Evolutionary conservation across 2,113 vertebrate species (phyloP).

Genomic region (Amazona vittata): DNA sequence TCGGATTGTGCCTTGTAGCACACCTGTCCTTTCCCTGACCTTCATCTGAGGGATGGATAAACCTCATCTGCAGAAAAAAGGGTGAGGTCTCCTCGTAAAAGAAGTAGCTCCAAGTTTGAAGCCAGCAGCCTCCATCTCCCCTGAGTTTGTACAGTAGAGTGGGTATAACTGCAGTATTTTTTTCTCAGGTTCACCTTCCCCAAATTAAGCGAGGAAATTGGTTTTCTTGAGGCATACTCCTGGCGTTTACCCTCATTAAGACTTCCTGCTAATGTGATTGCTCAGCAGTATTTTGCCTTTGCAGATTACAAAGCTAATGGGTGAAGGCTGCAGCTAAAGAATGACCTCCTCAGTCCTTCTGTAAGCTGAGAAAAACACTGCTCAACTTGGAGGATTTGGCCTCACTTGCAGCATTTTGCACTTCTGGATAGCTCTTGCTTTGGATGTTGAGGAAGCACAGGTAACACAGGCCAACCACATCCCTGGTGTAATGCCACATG

Average conservation of each 20-base stretch:
- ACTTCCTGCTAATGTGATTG: not conserved
- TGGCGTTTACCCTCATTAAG: slow-evolving; percentile 41
- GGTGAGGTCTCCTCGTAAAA: not conserved
- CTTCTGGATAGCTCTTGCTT: not conserved
- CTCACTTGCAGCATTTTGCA: fast-evolving
- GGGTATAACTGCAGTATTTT: not conserved
- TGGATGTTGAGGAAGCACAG: not conserved
- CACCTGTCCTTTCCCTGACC: not conserved
- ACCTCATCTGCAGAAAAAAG: not conserved
- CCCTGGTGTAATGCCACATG: fast-evolving
- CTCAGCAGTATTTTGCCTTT: slow-evolving; percentile 39
- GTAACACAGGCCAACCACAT: fast-evolving
- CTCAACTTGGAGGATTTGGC: not conserved
- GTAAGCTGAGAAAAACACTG: not conserved
- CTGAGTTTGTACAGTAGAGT: not conserved
- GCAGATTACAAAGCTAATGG: not conserved
- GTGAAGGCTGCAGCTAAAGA: not conserved
- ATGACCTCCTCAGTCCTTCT: not conserved
- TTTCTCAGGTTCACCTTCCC: slow-evolving; percentile 36
- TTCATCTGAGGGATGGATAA: not conserved
- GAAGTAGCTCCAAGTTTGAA: not conserved
- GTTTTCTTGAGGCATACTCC: slow-evolving; percentile 3
- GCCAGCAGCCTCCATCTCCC: not conserved
- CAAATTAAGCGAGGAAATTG: slow-evolving; percentile 15
- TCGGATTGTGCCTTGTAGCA: not conserved